Evolutionary conservation across 1,140 invertebrate species (phyloP), one percentile per base, ranked within the genome.

Genomic region (Oscheius sp.): DNA sequence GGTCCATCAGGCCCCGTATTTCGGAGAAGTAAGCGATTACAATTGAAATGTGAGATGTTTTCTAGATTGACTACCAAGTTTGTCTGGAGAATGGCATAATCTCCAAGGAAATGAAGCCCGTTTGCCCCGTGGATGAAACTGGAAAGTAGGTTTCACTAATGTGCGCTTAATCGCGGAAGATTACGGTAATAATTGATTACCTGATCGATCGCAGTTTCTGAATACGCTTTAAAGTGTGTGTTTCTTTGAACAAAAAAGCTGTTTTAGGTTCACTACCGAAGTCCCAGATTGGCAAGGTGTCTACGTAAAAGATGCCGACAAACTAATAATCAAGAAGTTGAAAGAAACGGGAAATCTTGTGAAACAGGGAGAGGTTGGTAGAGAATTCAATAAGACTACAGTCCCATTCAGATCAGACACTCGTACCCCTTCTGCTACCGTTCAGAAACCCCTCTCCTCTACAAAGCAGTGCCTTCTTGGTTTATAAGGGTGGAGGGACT

Each of bases 381-480:
- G 13, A 20, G 29, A n/a, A 65, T 26, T 34, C 59, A 1, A 10
- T n/a, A 55, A n/a, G 15, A 10, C 55, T 13, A 23, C 28, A 28
- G n/a, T 31, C 13, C 10, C 15, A 10, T 76, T 29, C 77, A 79
- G 70, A 88, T 90, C 3, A 90, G 91, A 66, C 97, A 99, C 85
- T 97, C 91, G 87, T 99, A 99, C 86, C 97, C 97, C 20, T 99
- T 93, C 84, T 99, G 97, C 85, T 99, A 96, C 95, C 88, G 97
- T 72, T 99, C 96, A 1, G 95, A 99, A 80, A 99, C 95, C 0
- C 96, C 97, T 0, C 88, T 99, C 2, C 94, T 99, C 77, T 99
- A 99, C 83, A 93, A 93, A 85, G 95, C 95, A 29, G 93, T 99
- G 7, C 95, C 97, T 0, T 98, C 95, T 1, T 99, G 96, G 96